Base-by-base conservation (phyloP, 2,797 vertebrate genomes). In the Poecile montanus region DNA sequence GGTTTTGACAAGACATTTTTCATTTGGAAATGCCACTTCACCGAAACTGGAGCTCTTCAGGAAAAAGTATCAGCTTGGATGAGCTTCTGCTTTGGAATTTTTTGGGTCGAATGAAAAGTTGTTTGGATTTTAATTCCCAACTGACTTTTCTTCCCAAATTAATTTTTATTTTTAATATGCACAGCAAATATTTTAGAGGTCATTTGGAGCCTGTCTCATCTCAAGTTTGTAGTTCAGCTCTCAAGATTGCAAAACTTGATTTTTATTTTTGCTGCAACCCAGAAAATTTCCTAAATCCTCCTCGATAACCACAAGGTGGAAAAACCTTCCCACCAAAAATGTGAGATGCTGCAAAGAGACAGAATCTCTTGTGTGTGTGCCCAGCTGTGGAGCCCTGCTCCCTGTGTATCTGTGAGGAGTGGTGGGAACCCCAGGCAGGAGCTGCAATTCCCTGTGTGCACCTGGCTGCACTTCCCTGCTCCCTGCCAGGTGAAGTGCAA, bases 1-100 rank as follows among this genome's bases (percentile, higher is more conserved):
- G 45, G 38, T 50, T 84, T 77, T 94, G 94, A 94, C 92, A 94
- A 94, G 95, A 45, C 74, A 61, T 95, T 95, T 95, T 93, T 96
- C 95, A 91, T 63, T 71, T 82, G 93, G 34, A 93, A 94, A 95
- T 92, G 74, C 86, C 86, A 80, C 57, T 91, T 91, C 57, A 6
- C 75, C 77, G 86, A 14, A 87, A 65, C 65, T 62, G 85, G 80
- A 86, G n/a, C 85, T 96, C 86, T 71, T 73, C 61, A 73, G 80
- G 76, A 79, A 53, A 70, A 86, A 29, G 51, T 65, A 51, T 23
- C 81, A 4, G 36, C 60, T 67, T 62, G 40, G 83, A 54, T 53
- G 19, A 73, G 73, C 82, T 84, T 62, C 79, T 81, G 13, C 5
- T 80, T 22, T 29, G 36, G 50, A 73, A 20, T 68, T 66, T 53